phyloP scores from a whole-genome alignment of 2,113 vertebrate genomes.

The Trichomycterus rosablanca region DNA sequence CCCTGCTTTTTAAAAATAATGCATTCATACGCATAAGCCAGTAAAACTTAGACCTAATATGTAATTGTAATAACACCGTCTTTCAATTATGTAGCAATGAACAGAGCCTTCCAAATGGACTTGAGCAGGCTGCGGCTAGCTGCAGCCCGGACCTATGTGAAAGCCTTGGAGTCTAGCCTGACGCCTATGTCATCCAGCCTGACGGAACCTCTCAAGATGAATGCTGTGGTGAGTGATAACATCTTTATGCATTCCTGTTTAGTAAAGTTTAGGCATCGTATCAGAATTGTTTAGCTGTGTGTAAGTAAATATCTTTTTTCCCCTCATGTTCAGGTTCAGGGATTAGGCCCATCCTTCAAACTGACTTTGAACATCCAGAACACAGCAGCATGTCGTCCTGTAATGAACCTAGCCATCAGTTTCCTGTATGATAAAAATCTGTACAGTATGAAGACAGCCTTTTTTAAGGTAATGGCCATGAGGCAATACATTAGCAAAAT shows the following conservation, averaged over 20 bases:
- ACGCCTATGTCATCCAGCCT: constrained; percentile 69
- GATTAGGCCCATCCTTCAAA: constrained; percentile 81
- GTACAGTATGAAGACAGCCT: constrained; percentile 72
- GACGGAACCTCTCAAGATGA: constrained; percentile 75
- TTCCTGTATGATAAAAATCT: constrained; percentile 75
- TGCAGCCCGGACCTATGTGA: constrained; percentile 74
- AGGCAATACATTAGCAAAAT: no score
- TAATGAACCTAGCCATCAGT: constrained; percentile 72
- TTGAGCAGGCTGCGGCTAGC: constrained; percentile 76
- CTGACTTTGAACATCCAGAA: constrained; percentile 84
- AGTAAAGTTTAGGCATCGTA: background rate
- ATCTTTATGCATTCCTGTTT: background rate
- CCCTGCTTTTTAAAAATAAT: no score
- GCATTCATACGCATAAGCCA: no score
- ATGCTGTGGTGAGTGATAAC: constrained; percentile 70
- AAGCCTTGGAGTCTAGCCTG: constrained; percentile 80
- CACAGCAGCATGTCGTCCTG: constrained; percentile 71
- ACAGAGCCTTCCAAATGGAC: constrained; percentile 82
- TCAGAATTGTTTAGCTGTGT: no score
- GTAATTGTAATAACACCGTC: no score
- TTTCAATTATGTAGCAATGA: constrained; percentile 66
- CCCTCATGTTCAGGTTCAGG: constrained; percentile 68
- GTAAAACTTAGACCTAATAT: no score
- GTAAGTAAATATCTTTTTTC: background rate
- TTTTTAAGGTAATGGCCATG: constrained; percentile 67